Evolutionary conservation across 2,888 invertebrate genomes (phyloP).

Genomic region (Galerucella calmariensis): DNA sequence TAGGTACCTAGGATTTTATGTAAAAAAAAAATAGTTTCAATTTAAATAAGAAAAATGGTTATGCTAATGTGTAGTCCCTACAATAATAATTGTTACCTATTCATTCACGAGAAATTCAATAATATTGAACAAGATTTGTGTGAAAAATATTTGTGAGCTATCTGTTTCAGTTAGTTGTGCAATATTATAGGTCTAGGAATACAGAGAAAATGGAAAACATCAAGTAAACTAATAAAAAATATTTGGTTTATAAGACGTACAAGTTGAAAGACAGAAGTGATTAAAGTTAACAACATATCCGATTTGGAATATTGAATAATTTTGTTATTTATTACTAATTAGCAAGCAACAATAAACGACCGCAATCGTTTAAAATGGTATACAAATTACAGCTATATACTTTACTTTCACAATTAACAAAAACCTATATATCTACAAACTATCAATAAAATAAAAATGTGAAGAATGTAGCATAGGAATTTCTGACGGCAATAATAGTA

Average conservation of each 20-base stretch:
- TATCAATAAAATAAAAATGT: conserved; percentile 34
- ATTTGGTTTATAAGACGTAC: background rate
- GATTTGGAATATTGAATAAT: conserved; percentile 11
- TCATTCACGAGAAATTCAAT: too few relatives aligned
- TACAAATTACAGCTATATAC: conserved; percentile 16
- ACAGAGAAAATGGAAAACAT: background rate
- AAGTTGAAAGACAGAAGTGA: too few relatives aligned
- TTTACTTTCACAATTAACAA: conserved; percentile 37
- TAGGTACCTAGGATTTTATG: too few relatives aligned
- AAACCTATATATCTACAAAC: conserved; percentile 9
- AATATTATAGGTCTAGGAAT: background rate
- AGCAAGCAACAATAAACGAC: background rate
- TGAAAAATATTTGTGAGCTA: background rate
- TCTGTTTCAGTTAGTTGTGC: conserved; percentile 17
- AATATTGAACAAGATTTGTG: background rate
- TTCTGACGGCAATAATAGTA: conserved; percentile 13
- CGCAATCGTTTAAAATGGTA: conserved; percentile 24
- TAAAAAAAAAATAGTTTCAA: too few relatives aligned
- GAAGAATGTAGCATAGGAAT: conserved; percentile 24
- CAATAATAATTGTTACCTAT: too few relatives aligned
- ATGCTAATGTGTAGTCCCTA: too few relatives aligned
- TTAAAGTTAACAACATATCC: conserved; percentile 1
- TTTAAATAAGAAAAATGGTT: too few relatives aligned
- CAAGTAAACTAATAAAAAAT: background rate
- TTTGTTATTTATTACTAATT: conserved; percentile 3